These are phyloP conservation scores for Macrotrachela quadricornifera DNA, from an alignment of 1,140 invertebrate species.

Conservation along the genomic window DNA sequence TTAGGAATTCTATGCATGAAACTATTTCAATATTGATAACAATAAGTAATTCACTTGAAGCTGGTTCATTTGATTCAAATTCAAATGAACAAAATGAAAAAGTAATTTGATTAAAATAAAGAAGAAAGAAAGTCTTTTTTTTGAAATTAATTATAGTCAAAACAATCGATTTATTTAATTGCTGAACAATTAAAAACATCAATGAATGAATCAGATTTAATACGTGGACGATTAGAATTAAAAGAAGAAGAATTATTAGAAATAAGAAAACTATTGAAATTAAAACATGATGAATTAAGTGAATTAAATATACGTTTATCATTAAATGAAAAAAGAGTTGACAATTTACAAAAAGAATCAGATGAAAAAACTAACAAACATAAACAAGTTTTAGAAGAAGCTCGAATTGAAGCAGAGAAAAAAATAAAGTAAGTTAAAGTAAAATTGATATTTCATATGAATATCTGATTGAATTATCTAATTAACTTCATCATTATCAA, in stretches of 20 bases:
- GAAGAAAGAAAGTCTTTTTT: no score
- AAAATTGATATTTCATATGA: no score
- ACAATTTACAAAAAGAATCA: constrained; percentile 56
- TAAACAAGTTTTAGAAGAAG: no score
- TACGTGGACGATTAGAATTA: constrained; percentile 53
- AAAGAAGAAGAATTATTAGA: constrained; percentile 72
- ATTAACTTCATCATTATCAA: no score
- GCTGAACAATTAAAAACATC: constrained; percentile 3
- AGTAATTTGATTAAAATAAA: no score
- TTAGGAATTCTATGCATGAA: not conserved
- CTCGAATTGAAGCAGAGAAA: no score
- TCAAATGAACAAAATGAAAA: constrained; percentile 32
- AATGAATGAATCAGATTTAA: constrained; percentile 51
- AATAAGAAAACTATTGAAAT: constrained; percentile 53
- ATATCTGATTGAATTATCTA: no score
- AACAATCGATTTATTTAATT: no score
- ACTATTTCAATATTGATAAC: not conserved
- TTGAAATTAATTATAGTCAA: not conserved
- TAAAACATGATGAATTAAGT: constrained; percentile 72
- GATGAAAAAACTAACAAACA: constrained; percentile 33
- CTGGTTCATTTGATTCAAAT: constrained; percentile 56
- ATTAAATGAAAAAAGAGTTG: constrained; percentile 70
- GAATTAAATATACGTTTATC: constrained; percentile 76
- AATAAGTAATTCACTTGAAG: constrained; percentile 40
- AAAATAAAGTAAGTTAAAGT: no score